A percentile compares a stretch with the other conserved stretches of the same genome.
Conservation (phyloP, 1,140 invertebrate genomes). For the Drosophila melanogaster region DNA sequence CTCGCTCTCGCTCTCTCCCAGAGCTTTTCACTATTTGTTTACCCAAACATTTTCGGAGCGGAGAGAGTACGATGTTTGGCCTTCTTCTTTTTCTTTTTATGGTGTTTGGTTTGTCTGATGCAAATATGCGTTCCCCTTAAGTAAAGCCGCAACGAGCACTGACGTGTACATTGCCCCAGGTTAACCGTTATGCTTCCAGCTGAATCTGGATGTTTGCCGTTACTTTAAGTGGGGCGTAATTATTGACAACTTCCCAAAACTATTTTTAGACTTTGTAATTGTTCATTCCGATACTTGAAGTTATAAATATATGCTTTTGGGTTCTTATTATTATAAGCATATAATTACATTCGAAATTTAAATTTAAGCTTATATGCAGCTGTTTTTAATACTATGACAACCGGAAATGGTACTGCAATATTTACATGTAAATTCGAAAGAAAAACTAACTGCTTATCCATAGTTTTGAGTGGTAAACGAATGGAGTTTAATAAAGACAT, state of each 20-base stretch:
- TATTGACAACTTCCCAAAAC: background rate
- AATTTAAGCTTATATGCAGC: too few relatives aligned
- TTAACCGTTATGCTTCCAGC: constrained; percentile 23
- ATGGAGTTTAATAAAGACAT: too few relatives aligned
- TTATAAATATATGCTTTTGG: background rate
- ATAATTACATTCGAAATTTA: too few relatives aligned
- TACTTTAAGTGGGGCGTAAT: constrained; percentile 4
- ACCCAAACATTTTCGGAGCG: constrained; percentile 38
- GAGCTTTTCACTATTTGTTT: constrained; percentile 34
- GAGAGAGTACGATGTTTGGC: background rate
- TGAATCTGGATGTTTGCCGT: constrained; percentile 22
- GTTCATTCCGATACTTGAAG: background rate
- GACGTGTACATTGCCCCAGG: constrained; percentile 59
- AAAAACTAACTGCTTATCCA: too few relatives aligned
- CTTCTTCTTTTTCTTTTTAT: constrained; percentile 13
- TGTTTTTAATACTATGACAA: too few relatives aligned
- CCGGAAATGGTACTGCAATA: too few relatives aligned
- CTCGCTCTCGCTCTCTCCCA: constrained; percentile 11
- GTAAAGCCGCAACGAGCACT: constrained; percentile 20
- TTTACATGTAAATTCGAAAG: too few relatives aligned
- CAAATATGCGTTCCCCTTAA: constrained; percentile 35
- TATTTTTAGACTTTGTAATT: background rate
- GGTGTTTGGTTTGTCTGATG: constrained; percentile 45
- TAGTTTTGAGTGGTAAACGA: too few relatives aligned
- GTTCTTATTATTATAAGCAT: too few relatives aligned